Evolutionary conservation across 92 coral and sea anemone genomes (phyloP).

Genomic region (Scolanthus callimorphus): DNA sequence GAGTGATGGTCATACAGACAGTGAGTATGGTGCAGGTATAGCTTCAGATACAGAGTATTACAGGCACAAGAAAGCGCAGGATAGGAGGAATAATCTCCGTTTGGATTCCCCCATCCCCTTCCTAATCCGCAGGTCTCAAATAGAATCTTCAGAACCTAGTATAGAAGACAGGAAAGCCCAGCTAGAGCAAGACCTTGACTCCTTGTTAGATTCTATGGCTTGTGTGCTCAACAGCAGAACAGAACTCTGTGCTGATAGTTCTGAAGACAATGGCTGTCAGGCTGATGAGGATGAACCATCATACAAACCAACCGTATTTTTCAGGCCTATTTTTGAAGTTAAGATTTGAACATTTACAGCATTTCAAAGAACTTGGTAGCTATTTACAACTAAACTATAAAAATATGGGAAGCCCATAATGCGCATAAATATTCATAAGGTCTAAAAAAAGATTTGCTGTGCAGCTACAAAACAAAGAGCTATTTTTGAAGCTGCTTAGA

Average conservation of each 20-base stretch:
- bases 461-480: no score
- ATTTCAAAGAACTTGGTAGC: no score
- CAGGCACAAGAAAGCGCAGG: conserved; percentile 51
- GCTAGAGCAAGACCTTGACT: conserved; percentile 81
- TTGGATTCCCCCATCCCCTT: conserved; percentile 76
- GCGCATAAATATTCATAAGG: no score
- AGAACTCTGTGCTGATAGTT: neutral
- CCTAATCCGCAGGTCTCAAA: conserved; percentile 43
- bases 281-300: conserved; percentile 17
- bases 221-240: conserved; percentile 54
- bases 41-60: conserved; percentile 77
- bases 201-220: conserved; percentile 88
- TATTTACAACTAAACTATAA: no score
- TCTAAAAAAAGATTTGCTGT: no score
- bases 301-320: conserved; percentile 66
- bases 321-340: conserved; percentile 93
- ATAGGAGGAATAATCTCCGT: conserved; percentile 51
- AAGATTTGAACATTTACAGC: no score
- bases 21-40: conserved; percentile 62
- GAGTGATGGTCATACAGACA: conserved; percentile 68
- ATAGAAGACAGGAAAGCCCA: conserved; percentile 78
- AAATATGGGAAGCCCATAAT: no score
- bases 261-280: conserved; percentile 25
- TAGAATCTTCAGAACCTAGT: conserved; percentile 48
- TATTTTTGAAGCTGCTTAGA: no score